A percentile compares a stretch with the other conserved stretches of the same genome.
These are phyloP conservation scores for Vanessa atalanta DNA, from an alignment of 1,140 invertebrate genomes.

Conservation along the genomic window DNA sequence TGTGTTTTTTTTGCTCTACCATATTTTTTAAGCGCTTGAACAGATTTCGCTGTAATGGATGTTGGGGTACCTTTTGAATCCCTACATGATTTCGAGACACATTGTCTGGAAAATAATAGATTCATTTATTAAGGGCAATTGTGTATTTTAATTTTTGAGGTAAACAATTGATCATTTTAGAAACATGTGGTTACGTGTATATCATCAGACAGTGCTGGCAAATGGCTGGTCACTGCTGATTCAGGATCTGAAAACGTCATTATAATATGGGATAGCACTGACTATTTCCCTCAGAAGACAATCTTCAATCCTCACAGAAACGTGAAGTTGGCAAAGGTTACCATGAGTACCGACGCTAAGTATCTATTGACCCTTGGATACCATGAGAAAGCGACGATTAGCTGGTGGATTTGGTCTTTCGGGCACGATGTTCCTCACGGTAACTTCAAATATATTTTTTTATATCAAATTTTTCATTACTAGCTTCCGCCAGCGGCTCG, in stretches of 20 bases:
- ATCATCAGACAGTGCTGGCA: slow-evolving; percentile 69
- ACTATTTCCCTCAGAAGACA: slow-evolving; percentile 77
- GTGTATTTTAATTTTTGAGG: too few species aligned
- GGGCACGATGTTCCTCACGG: slow-evolving; percentile 79
- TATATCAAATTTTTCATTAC: background rate
- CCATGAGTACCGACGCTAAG: slow-evolving; percentile 81
- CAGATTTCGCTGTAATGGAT: too few species aligned
- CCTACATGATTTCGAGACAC: too few species aligned
- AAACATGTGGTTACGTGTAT: slow-evolving; percentile 71
- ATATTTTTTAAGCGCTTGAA: too few species aligned
- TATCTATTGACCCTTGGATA: slow-evolving; percentile 81
- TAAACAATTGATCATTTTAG: slow-evolving; percentile 45
- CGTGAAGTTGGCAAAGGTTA: slow-evolving; percentile 61
- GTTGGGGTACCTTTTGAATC: too few species aligned
- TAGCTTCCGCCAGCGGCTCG: too few species aligned
- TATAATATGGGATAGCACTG: slow-evolving; percentile 81
- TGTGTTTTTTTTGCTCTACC: too few species aligned
- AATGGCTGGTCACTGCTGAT: slow-evolving; percentile 82
- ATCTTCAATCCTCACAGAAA: slow-evolving; percentile 77
- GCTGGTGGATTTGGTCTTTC: slow-evolving; percentile 82
- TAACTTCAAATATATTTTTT: slow-evolving; percentile 40
- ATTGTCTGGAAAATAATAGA: too few species aligned
- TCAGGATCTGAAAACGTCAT: slow-evolving; percentile 78
- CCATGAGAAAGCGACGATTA: slow-evolving; percentile 64
- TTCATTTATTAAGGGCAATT: too few species aligned